phyloP scores from a whole-genome alignment of 2,113 vertebrate species.

The Vidua chalybeata region DNA sequence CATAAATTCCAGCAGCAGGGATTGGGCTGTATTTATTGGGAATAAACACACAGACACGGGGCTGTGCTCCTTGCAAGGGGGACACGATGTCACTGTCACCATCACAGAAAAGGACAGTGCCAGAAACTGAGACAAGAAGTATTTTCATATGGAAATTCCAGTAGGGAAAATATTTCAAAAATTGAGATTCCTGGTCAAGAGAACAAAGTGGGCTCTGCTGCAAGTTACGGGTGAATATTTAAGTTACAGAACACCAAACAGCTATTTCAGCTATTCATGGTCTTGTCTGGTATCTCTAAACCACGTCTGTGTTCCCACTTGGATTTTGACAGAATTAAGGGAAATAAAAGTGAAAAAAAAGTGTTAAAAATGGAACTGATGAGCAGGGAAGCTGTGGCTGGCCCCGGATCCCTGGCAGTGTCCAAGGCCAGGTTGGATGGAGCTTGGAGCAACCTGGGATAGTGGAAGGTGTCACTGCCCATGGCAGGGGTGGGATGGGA shows the following conservation, averaged over 20 bases:
- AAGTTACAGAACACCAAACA: not conserved
- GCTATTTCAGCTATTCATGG: not conserved
- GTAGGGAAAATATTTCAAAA: not conserved
- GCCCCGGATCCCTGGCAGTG: not conserved
- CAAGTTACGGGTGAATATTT: not conserved
- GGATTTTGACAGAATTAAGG: not conserved
- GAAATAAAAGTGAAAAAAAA: not conserved
- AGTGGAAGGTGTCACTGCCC: not conserved
- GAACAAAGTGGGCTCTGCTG: not conserved
- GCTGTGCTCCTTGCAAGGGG: not conserved
- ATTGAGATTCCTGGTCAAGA: not conserved
- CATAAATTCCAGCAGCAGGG: slow-evolving; percentile 3
- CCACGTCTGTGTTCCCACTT: not conserved
- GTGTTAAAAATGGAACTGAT: not conserved
- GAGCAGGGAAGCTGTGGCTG: not conserved
- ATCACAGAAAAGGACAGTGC: not conserved
- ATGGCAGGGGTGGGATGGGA: not conserved
- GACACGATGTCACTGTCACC: not conserved
- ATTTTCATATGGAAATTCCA: not conserved
- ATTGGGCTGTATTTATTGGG: not conserved
- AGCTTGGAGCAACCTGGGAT: not conserved
- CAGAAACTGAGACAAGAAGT: not conserved
- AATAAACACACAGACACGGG: not conserved
- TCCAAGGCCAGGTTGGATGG: rapidly evolving
- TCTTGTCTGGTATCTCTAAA: not conserved